These are phyloP conservation scores for Brachynemurus nebulosus DNA, from an alignment of 2,888 invertebrate species.

Conservation along the genomic window DNA sequence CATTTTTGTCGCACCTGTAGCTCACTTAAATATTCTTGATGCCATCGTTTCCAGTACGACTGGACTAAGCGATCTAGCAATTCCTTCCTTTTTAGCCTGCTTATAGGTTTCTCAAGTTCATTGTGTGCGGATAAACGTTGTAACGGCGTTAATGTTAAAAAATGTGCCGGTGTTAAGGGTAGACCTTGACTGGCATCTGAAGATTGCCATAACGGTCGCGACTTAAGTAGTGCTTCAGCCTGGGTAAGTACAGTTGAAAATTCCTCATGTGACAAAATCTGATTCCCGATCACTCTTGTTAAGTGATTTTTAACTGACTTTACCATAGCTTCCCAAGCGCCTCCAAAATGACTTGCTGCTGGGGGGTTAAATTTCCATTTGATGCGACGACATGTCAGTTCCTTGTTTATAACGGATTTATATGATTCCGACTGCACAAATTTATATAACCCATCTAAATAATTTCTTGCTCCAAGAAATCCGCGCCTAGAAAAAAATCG, in stretches of 20 bases:
- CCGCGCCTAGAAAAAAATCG: background rate
- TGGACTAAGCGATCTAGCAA: background rate
- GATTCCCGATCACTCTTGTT: background rate
- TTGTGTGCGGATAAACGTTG: background rate
- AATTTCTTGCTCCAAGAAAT: background rate
- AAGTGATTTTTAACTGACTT: background rate
- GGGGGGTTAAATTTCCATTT: background rate
- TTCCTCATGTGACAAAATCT: conserved; percentile 2
- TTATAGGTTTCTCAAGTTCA: background rate
- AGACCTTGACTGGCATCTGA: background rate
- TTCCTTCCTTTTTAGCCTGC: background rate
- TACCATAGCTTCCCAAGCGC: no score
- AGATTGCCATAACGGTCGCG: background rate
- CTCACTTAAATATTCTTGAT: background rate
- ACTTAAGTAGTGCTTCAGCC: background rate
- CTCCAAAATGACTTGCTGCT: background rate
- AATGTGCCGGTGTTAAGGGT: background rate
- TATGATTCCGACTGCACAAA: background rate
- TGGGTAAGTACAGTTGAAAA: background rate
- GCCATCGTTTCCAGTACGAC: conserved; percentile 3
- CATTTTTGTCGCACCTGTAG: background rate
- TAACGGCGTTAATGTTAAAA: no score
- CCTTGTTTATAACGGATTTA: background rate
- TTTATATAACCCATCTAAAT: background rate
- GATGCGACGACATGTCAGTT: background rate